Evolutionary conservation across 2,888 invertebrate species (phyloP).

Genomic region (Muscina levida): DNA sequence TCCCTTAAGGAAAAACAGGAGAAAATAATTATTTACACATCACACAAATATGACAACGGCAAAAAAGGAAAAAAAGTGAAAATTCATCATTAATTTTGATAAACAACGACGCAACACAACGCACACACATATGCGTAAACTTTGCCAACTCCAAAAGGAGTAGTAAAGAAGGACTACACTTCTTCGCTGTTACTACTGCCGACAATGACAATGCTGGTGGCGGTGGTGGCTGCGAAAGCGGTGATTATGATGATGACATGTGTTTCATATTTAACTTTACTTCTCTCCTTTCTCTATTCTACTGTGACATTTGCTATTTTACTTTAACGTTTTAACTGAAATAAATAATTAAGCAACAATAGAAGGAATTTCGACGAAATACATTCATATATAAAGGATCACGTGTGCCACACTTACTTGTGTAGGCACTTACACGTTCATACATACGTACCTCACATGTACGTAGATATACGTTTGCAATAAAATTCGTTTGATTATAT

Average conservation of each 20-base stretch:
- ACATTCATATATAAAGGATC: slow-evolving; percentile 44
- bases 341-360: slow-evolving; percentile 63
- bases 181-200: too few species aligned
- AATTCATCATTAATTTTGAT: slow-evolving; percentile 60
- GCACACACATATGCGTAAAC: neutral
- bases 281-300: neutral
- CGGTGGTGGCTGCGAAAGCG: neutral
- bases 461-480: too few species aligned
- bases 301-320: slow-evolving; percentile 15
- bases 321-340: slow-evolving; percentile 43
- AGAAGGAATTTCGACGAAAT: slow-evolving; percentile 35
- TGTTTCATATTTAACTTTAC: slow-evolving; percentile 52
- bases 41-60: slow-evolving; percentile 58
- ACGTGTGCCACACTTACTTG: slow-evolving; percentile 63
- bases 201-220: neutral
- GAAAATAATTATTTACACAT: slow-evolving; percentile 64
- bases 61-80: slow-evolving; percentile 34
- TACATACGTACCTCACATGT: neutral
- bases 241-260: slow-evolving; percentile 46
- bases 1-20: slow-evolving; percentile 49
- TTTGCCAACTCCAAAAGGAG: neutral
- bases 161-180: slow-evolving; percentile 20
- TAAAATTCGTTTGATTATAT: slow-evolving; percentile 14
- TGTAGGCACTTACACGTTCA: slow-evolving; percentile 27
- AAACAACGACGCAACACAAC: slow-evolving; percentile 28